Conservation (phyloP, 2,797 vertebrate species). For the Malacoraja senta region DNA sequence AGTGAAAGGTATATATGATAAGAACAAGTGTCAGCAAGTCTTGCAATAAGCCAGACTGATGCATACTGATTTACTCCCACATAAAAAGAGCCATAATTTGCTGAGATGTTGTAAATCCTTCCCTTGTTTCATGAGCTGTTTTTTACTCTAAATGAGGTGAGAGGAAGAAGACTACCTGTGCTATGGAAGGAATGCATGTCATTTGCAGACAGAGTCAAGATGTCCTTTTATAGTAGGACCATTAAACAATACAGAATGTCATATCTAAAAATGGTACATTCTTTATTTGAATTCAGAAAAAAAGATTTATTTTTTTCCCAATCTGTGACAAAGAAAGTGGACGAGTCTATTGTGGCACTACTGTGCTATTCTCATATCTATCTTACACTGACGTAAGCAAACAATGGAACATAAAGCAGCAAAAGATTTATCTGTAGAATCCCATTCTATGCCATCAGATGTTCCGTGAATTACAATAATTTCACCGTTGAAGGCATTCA, state of each 20-base stretch:
- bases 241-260: neutral
- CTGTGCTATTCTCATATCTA: neutral
- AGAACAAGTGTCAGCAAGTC: slow-evolving; percentile 5
- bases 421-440: neutral
- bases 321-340: neutral
- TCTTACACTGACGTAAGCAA: neutral
- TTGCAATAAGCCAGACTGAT: neutral
- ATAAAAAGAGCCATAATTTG: neutral
- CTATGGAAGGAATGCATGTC: neutral
- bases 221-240: neutral
- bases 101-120: slow-evolving; percentile 19
- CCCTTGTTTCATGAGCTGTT: neutral
- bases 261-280: neutral
- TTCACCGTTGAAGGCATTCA: too few species aligned
- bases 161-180: neutral
- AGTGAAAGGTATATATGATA: neutral
- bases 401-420: neutral
- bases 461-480: neutral
- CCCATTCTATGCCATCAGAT: neutral
- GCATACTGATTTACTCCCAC: neutral
- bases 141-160: neutral
- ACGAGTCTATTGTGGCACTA: neutral
- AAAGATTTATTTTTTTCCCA: neutral
- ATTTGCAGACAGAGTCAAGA: slow-evolving; percentile 6
- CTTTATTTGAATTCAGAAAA: neutral